These are phyloP conservation scores for Neosilurus mollespiculum DNA, from an alignment of 2,797 vertebrate genomes.

Conservation along the genomic window DNA sequence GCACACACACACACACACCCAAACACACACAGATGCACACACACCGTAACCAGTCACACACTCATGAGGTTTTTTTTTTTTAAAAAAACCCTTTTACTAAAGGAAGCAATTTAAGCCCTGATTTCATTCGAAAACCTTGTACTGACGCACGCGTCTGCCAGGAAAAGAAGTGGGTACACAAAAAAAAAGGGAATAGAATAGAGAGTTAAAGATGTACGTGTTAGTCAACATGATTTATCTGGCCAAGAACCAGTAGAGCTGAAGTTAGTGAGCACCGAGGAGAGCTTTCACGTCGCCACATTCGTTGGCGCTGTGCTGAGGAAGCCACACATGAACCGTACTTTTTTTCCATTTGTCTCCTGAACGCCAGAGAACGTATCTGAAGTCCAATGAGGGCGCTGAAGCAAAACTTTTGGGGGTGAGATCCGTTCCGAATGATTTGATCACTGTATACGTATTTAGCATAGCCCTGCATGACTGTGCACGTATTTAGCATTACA, in stretches of 20 bases:
- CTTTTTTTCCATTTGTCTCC: conserved; percentile 23
- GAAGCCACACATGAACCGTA: conserved; percentile 27
- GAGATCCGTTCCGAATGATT: not conserved
- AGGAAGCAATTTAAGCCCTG: conserved; percentile 78
- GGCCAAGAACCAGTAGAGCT: conserved; percentile 52
- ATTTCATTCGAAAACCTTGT: conserved; percentile 76
- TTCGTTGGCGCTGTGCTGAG: conserved; percentile 6
- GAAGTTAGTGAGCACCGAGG: conserved; percentile 28
- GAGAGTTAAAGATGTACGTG: conserved; percentile 52
- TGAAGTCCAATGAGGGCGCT: not conserved
- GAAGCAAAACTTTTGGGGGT: not conserved
- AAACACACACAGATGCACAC: conserved; percentile 32
- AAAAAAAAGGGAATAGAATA: conserved; percentile 51
- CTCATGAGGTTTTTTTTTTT: conserved; percentile 65
- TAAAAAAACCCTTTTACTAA: conserved; percentile 55
- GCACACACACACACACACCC: conserved; percentile 52
- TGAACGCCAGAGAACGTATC: conserved; percentile 18
- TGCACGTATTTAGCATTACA: too few species aligned
- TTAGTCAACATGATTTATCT: conserved; percentile 62
- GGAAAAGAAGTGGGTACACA: conserved; percentile 55
- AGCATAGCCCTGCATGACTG: not conserved
- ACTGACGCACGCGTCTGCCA: conserved; percentile 65
- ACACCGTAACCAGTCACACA: conserved; percentile 65
- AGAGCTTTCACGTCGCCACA: conserved; percentile 11
- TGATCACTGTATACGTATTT: not conserved